phyloP scores from a whole-genome alignment of 2,797 vertebrate genomes.

The Acridotheres tristis region DNA sequence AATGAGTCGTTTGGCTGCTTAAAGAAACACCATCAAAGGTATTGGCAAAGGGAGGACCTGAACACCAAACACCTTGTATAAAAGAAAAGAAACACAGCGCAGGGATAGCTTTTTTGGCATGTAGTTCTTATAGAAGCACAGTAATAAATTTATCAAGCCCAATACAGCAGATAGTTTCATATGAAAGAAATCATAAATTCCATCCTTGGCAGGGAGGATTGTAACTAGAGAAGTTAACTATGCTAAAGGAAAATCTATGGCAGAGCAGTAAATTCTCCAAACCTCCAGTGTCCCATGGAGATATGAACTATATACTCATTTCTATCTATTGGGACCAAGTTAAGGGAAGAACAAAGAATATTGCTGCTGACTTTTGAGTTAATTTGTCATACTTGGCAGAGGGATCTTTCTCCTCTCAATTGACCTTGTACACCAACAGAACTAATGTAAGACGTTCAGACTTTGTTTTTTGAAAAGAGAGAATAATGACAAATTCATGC shows the following conservation, averaged over 20 bases:
- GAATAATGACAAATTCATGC: neutral
- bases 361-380: neutral
- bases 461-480: neutral
- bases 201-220: neutral
- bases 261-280: neutral
- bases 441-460: neutral
- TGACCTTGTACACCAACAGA: neutral
- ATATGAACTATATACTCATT: neutral
- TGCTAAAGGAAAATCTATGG: neutral
- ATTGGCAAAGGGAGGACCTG: neutral
- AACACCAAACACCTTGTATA: neutral
- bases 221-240: neutral
- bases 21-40: neutral
- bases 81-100: neutral
- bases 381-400: neutral
- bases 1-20: neutral
- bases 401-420: neutral
- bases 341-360: neutral
- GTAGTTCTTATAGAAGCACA: neutral
- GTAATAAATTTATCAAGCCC: neutral
- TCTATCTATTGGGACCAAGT: neutral
- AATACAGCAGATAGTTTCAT: neutral
- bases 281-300: neutral
- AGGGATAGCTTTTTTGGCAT: neutral
- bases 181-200: neutral